Conservation (phyloP, 2,888 invertebrate genomes). For the Zaprionus bogoriensis region DNA sequence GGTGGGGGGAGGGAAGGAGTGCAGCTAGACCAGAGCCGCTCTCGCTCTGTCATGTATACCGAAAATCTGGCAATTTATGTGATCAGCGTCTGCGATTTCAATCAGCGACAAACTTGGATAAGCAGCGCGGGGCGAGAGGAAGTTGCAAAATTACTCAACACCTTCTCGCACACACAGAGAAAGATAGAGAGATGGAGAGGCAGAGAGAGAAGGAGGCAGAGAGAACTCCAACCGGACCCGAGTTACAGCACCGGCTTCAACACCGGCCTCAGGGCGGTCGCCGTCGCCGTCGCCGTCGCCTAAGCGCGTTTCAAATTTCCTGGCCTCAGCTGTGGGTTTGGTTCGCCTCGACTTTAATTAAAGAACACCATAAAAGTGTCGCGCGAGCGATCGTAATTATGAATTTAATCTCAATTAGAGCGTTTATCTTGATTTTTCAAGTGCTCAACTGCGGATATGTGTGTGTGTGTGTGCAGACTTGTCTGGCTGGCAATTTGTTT, state of each 20-base stretch:
- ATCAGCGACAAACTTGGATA: constrained; percentile 60
- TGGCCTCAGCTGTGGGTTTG: constrained; percentile 12
- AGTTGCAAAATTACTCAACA: constrained; percentile 78
- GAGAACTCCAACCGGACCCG: constrained; percentile 14
- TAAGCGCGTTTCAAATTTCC: constrained; percentile 72
- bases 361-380: constrained; percentile 82
- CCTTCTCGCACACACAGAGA: constrained; percentile 42
- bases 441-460: constrained; percentile 21
- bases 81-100: constrained; percentile 79
- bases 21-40: constrained; percentile 10
- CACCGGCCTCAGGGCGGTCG: constrained; percentile 36
- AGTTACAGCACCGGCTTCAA: constrained; percentile 6
- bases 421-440: constrained; percentile 75
- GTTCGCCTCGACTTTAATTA: constrained; percentile 77
- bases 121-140: constrained; percentile 6
- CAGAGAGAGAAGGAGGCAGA: constrained; percentile 5
- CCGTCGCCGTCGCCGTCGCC: constrained; percentile 40
- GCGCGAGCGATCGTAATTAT: constrained; percentile 82
- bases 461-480: constrained; percentile 24
- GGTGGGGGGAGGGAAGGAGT: background rate
- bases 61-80: constrained; percentile 80
- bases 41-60: constrained; percentile 62
- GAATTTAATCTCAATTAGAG: constrained; percentile 83
- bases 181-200: constrained; percentile 4
- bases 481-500: constrained; percentile 61